phyloP scores from a whole-genome alignment of 2,888 invertebrate genomes.

The Nephrocerus scutellatus region DNA sequence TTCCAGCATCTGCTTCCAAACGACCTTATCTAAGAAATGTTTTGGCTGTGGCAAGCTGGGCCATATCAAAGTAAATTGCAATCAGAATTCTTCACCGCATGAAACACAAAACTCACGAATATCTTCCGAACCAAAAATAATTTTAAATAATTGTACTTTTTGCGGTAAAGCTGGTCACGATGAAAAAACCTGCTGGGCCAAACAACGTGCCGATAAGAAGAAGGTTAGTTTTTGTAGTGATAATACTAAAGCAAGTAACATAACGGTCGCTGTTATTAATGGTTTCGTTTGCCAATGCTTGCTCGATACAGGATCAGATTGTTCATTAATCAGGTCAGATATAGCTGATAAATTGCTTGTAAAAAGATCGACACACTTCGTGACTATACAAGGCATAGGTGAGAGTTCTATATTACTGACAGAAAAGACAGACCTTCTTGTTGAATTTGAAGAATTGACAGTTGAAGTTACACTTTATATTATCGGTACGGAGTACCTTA shows the following conservation, averaged over 20 bases:
- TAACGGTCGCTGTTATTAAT: slow-evolving; percentile 2
- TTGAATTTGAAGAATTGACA: slow-evolving; percentile 4
- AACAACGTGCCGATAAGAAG: slow-evolving; percentile 5
- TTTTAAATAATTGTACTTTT: slow-evolving; percentile 3
- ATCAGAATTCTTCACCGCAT: not conserved
- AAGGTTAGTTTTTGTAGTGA: slow-evolving; percentile 4
- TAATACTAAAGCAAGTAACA: not conserved
- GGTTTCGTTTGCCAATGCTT: slow-evolving; percentile 1
- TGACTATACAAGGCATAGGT: slow-evolving; percentile 2
- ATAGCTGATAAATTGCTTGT: not conserved
- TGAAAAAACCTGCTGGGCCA: too few relatives aligned
- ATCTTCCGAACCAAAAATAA: not conserved
- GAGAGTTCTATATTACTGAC: slow-evolving; percentile 2
- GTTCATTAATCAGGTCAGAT: slow-evolving; percentile 1
- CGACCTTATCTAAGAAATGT: slow-evolving; percentile 1
- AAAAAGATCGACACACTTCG: not conserved
- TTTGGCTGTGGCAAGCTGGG: slow-evolving; percentile 4
- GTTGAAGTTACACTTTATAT: slow-evolving; percentile 1
- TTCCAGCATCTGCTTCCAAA: not conserved
- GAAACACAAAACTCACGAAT: not conserved
- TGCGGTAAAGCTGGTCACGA: slow-evolving; percentile 3
- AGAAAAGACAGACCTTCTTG: slow-evolving; percentile 4
- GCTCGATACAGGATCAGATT: slow-evolving; percentile 6
- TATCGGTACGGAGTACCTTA: slow-evolving; percentile 1
- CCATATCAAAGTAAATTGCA: slow-evolving; percentile 4